These are phyloP conservation scores for Mamestra brassicae DNA, from an alignment of 2,888 invertebrate species.

Conservation along the genomic window DNA sequence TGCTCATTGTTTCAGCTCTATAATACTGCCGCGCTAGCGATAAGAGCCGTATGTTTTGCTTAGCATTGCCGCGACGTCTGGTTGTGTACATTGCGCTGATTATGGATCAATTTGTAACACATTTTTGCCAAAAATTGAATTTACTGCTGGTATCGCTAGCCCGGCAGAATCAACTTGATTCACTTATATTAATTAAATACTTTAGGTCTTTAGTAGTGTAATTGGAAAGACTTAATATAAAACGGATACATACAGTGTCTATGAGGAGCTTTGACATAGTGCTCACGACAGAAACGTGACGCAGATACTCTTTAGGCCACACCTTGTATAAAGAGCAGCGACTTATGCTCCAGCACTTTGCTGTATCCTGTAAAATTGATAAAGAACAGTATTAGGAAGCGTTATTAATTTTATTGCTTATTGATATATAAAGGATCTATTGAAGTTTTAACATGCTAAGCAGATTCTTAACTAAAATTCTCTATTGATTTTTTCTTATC, in stretches of 20 bases:
- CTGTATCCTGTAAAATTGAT: slow-evolving; percentile 23
- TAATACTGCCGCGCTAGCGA: no score
- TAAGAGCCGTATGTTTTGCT: no score
- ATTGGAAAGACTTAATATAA: background rate
- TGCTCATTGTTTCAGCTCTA: background rate
- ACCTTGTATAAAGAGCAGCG: slow-evolving; percentile 66
- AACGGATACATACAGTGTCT: slow-evolving; percentile 72
- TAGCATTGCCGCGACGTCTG: no score
- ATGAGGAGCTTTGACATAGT: slow-evolving; percentile 74
- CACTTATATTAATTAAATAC: background rate
- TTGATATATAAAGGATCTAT: background rate
- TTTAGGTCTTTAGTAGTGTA: background rate
- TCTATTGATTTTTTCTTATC: background rate
- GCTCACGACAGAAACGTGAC: slow-evolving; percentile 75
- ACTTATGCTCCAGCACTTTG: background rate
- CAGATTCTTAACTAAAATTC: background rate
- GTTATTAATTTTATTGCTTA: background rate
- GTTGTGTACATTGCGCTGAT: no score
- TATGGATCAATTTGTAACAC: no score
- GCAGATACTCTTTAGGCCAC: slow-evolving; percentile 72
- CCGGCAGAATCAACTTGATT: background rate
- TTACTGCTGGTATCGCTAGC: no score
- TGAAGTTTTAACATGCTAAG: background rate
- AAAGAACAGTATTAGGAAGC: background rate
- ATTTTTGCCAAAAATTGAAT: no score